Conservation (phyloP, 2,113 vertebrate genomes). For the Trematomus loennbergii region DNA sequence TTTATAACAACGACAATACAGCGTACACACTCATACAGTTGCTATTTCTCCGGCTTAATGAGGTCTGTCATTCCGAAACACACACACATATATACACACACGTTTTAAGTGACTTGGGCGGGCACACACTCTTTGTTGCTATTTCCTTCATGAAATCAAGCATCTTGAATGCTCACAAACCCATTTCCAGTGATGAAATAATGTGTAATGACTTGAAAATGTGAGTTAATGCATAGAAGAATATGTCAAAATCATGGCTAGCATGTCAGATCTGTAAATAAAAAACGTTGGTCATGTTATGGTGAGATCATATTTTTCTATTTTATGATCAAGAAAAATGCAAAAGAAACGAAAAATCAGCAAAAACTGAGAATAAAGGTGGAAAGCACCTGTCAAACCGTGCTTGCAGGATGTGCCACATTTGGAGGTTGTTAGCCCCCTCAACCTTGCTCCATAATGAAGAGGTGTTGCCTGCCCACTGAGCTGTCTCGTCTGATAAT, state of each 20-base stretch:
- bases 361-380: constrained; percentile 2
- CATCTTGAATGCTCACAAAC: constrained; percentile 12
- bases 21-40: constrained; percentile 29
- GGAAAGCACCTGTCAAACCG: constrained; percentile 2
- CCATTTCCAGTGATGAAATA: constrained; percentile 39
- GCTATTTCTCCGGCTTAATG: constrained; percentile 49
- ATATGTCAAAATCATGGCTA: neutral
- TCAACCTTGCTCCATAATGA: constrained; percentile 65
- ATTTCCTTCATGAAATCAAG: constrained; percentile 9
- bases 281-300: neutral
- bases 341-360: neutral
- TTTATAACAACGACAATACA: constrained; percentile 54
- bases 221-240: neutral
- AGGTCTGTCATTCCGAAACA: constrained; percentile 49
- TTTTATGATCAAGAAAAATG: neutral
- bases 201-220: constrained; percentile 32
- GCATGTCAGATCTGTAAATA: constrained; percentile 1
- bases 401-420: neutral
- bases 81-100: constrained; percentile 4
- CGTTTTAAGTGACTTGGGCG: constrained; percentile 17
- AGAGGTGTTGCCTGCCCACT: constrained; percentile 68
- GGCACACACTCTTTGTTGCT: constrained; percentile 35
- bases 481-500: constrained; percentile 75
- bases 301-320: neutral
- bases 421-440: constrained; percentile 53